Base-by-base conservation (phyloP, 2,888 invertebrate genomes). In the Hemithea aestivaria region DNA sequence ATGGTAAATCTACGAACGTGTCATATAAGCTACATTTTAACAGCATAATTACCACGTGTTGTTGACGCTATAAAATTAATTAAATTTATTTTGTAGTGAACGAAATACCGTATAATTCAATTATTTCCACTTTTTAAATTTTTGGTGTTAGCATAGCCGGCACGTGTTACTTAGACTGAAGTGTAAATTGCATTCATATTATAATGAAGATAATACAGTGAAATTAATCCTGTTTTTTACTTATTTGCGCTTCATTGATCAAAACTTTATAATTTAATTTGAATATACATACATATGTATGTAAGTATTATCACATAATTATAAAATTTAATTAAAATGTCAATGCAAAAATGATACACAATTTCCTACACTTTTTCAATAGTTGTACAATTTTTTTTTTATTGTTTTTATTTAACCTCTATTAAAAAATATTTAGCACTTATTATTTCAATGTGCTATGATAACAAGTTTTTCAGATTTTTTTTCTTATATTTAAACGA, bases 391-490 rank as follows among this genome's bases (percentile, higher is more conserved):
- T 8, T 25, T 1, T 22, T 12, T 27, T 30, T 23, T 6, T 20
- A 8, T 45, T 46, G 4, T 33, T 37, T 37, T 48, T 51, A 48
- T 48, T 51, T 33, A 46, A 48, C 33, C 46, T 45, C 31, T 30
- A 48, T 48, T 44, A 29, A 44, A 44, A 51, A 51, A 16, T 39
- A 45, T 48, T 48, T 51, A 29, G 43, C 51, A 48, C 41, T 45
- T 39, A 35, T 48, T 36, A 45, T 45, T 51, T 48, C 45, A 42
- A 51, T 47, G 50, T 47, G 47, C 48, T 48, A 40, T 48, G 16
- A 45, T 48, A 45, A 20, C 41, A 44, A 25, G 41, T 45, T 48
- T 49, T 49, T 41, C 26, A 46, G 40, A 34, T 44, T 28, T 25
- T 41, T n/a, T n/a, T n/a, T n/a, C n/a, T n/a, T n/a, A n/a, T n/a